These are phyloP conservation scores for Suncus etruscus DNA, from an alignment of 2,113 vertebrate species.

Conservation along the genomic window DNA sequence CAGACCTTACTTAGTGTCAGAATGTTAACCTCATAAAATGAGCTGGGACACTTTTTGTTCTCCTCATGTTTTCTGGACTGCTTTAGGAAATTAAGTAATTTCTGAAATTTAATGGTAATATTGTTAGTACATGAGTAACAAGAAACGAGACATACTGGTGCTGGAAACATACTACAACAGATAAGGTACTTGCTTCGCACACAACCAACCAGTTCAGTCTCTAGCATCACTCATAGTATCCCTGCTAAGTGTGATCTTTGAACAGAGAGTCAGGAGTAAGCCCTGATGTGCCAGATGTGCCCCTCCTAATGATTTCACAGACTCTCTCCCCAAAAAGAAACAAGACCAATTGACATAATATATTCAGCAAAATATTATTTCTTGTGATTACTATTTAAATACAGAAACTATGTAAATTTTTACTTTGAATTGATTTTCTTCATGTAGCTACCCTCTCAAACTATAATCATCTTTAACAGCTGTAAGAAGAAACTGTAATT, in stretches of 20 bases:
- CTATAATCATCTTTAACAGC: not conserved
- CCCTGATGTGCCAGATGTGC: too few relatives aligned
- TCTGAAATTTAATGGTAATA: not conserved
- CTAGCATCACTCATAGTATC: too few relatives aligned
- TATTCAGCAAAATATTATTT: constrained; percentile 34
- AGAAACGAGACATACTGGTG: not conserved
- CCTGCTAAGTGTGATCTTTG: too few relatives aligned
- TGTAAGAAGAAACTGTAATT: not conserved
- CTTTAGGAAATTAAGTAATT: constrained; percentile 20
- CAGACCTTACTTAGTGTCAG: too few relatives aligned
- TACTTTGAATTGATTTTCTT: not conserved
- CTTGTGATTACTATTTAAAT: not conserved
- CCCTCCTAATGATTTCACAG: too few relatives aligned
- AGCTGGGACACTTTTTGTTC: not conserved
- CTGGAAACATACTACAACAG: too few relatives aligned
- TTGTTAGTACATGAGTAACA: not conserved
- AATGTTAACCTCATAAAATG: constrained; percentile 10
- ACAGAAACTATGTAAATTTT: not conserved
- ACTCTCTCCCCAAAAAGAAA: too few relatives aligned
- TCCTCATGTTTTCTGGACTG: constrained; percentile 19
- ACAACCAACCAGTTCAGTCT: too few relatives aligned
- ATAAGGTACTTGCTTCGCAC: too few relatives aligned
- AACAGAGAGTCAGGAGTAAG: too few relatives aligned
- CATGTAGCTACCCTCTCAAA: not conserved
- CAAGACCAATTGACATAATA: not conserved